Conservation (phyloP, 1,140 invertebrate species). For the Elysia chlorotica region DNA sequence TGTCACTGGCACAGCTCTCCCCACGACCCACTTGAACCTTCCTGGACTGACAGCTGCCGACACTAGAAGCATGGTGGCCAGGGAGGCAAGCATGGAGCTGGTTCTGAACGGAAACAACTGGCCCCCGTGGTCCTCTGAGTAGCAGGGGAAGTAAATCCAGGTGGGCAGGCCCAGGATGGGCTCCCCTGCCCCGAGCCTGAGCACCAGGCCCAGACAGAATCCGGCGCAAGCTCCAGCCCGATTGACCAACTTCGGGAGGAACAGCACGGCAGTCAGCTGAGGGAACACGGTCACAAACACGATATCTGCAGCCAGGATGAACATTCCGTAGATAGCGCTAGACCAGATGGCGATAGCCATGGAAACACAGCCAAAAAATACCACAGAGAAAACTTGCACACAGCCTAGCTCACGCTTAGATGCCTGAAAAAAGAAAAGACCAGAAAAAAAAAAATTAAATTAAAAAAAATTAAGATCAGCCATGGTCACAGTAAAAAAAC, state of each 20-base stretch:
- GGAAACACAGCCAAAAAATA: slow-evolving; percentile 42
- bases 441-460: too few relatives aligned
- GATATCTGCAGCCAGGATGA: slow-evolving; percentile 56
- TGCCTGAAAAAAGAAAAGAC: slow-evolving; percentile 42
- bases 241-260: slow-evolving; percentile 39
- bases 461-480: too few relatives aligned
- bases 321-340: slow-evolving; percentile 52
- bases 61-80: slow-evolving; percentile 26
- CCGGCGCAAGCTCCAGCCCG: slow-evolving; percentile 43
- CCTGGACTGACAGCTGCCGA: background rate
- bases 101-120: slow-evolving; percentile 54
- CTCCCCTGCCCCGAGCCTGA: slow-evolving; percentile 56
- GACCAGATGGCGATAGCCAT: slow-evolving; percentile 49
- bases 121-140: slow-evolving; percentile 25
- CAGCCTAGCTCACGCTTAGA: slow-evolving; percentile 41
- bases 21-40: background rate
- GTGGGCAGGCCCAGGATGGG: slow-evolving; percentile 33
- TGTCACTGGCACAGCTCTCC: too few relatives aligned
- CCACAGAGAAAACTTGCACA: slow-evolving; percentile 42
- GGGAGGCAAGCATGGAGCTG: slow-evolving; percentile 44
- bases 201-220: slow-evolving; percentile 37
- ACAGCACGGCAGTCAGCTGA: slow-evolving; percentile 51
- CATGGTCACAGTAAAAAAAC: too few relatives aligned
- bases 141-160: slow-evolving; percentile 51
- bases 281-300: slow-evolving; percentile 57